Evolutionary conservation across 2,797 vertebrate genomes (phyloP), one percentile per base, ranked within the genome.

Genomic region (Tapirus indicus): DNA sequence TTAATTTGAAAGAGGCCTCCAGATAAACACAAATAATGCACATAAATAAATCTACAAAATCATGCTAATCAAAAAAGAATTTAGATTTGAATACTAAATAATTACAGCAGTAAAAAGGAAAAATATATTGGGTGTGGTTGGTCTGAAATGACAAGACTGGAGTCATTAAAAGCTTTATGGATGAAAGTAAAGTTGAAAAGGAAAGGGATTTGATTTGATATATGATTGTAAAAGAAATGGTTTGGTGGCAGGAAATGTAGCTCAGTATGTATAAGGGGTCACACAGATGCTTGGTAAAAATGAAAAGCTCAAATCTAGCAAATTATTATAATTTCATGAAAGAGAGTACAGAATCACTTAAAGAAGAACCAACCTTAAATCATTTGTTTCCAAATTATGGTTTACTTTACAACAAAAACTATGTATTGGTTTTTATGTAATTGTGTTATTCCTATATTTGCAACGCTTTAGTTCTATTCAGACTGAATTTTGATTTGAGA

Each of bases 401-500:
- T 29, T 88, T 91, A 84, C 35, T 87, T 84, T 95, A 35, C 80
- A 78, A 75, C 47, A 91, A 85, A 95, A 85, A 64, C n/a, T 74
- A 16, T 32, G 11, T 20, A 44, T 54, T 84, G n/a, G 7, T 66
- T 92, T 97, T 91, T 74, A 27, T 69, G 14, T 74, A 84, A 94
- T 58, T 60, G 32, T 83, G 23, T 89, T 89, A 93, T 68, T 91
- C n/a, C 38, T 41, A 56, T 49, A 92, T 72, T 90, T 77, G 80
- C 41, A n/a, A 95, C 44, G 68, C 8, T 64, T 72, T 64, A 29
- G 25, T 60, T 97, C 80, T 91, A 68, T 64, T 85, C 35, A 69
- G 49, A 92, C 18, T 82, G 54, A 85, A 92, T 92, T 96, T 86
- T 79, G 41, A 96, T 71, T 35, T 89, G 74, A 74, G 60, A 79